These are phyloP conservation scores for Quadriops clusia DNA, from an alignment of 2,888 invertebrate species.

Conservation along the genomic window DNA sequence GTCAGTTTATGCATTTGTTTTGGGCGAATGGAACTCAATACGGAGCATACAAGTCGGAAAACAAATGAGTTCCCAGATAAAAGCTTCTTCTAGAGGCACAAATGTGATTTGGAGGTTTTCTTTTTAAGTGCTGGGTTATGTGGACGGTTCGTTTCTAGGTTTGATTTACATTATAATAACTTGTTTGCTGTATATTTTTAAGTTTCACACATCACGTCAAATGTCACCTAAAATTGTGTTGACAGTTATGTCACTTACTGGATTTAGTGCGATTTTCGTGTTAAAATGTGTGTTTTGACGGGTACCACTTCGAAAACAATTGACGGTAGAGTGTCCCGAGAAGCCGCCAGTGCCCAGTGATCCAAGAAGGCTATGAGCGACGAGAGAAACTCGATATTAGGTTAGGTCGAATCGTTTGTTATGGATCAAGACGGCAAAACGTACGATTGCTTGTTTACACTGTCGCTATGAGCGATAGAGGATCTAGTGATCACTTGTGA, in stretches of 20 bases:
- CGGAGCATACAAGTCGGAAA: slow-evolving; percentile 29
- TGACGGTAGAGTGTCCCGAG: too few species aligned
- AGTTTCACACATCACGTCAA: slow-evolving; percentile 28
- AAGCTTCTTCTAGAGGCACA: slow-evolving; percentile 30
- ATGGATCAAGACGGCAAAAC: too few species aligned
- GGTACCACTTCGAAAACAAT: too few species aligned
- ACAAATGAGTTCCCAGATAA: slow-evolving; percentile 33
- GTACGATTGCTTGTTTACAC: too few species aligned
- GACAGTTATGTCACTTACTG: slow-evolving; percentile 34
- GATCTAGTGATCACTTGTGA: too few species aligned
- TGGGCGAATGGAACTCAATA: slow-evolving; percentile 30
- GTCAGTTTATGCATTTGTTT: slow-evolving; percentile 10
- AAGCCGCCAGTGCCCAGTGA: too few species aligned
- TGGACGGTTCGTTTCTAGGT: slow-evolving; percentile 5
- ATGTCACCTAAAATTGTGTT: slow-evolving; percentile 33
- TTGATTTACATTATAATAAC: slow-evolving; percentile 8
- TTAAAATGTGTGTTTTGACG: slow-evolving; percentile 12
- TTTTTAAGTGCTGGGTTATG: slow-evolving; percentile 8
- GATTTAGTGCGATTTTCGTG: slow-evolving; percentile 10
- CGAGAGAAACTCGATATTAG: too few species aligned
- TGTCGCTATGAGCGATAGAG: too few species aligned
- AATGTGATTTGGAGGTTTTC: slow-evolving; percentile 16
- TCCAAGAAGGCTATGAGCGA: too few species aligned
- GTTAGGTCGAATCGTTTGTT: too few species aligned
- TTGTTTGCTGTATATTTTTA: slow-evolving; percentile 20